Conservation (phyloP, 2,113 vertebrate species). For the Charadrius vociferus region DNA sequence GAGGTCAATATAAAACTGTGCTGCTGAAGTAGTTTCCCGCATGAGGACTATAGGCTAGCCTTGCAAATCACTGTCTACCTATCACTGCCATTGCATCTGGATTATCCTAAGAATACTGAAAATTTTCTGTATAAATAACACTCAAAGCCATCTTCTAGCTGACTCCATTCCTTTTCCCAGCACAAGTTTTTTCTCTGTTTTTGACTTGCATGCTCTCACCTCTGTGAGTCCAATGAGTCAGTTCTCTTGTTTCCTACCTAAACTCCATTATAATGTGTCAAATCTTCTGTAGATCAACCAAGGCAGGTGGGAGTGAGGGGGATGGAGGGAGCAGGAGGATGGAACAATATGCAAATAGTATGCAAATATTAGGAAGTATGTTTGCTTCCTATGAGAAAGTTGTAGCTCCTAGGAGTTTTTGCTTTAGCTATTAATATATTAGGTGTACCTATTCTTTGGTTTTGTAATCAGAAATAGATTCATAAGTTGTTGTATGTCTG, state of each 20-base stretch:
- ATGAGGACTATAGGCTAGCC: not conserved
- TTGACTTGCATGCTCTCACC: not conserved
- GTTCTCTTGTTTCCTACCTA: not conserved
- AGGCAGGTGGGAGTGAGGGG: accelerated
- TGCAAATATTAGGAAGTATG: not conserved
- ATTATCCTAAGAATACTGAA: not conserved
- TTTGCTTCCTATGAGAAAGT: not conserved
- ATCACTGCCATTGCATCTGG: not conserved
- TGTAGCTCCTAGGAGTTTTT: not conserved
- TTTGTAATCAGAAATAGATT: not conserved
- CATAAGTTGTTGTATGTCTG: not conserved
- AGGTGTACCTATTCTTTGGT: not conserved
- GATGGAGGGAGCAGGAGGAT: not conserved
- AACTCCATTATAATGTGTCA: not conserved
- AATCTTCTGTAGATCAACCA: not conserved
- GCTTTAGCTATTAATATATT: not conserved
- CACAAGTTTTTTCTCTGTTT: not conserved
- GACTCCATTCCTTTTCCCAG: not conserved
- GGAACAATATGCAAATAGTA: not conserved
- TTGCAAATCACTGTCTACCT: not conserved
- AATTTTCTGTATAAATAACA: not conserved
- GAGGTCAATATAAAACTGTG: not conserved
- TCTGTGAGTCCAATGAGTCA: not conserved
- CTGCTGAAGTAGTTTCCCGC: not conserved
- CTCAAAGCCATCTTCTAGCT: not conserved